phyloP scores from a whole-genome alignment of 2,888 invertebrate species.

The Drosophila antonietae region DNA sequence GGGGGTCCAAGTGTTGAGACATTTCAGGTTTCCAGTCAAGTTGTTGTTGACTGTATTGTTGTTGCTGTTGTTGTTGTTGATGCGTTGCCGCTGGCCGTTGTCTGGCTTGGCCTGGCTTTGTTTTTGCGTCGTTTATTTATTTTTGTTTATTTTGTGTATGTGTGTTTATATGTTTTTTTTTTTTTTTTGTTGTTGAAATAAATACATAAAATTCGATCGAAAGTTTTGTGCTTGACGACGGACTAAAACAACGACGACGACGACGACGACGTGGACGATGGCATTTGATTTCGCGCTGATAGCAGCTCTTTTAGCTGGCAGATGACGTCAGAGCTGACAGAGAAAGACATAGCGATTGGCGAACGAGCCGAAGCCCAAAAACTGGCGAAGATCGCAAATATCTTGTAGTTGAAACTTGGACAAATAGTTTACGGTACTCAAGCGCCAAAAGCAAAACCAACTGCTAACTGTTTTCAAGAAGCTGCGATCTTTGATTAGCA shows the following conservation, averaged over 20 bases:
- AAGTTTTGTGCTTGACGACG: slow-evolving; percentile 77
- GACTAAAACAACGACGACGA: slow-evolving; percentile 35
- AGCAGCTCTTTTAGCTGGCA: slow-evolving; percentile 32
- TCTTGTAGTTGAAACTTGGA: slow-evolving; percentile 74
- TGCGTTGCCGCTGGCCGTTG: slow-evolving; percentile 80
- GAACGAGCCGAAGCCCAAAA: slow-evolving; percentile 3
- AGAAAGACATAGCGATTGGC: not conserved
- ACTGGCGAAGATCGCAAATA: slow-evolving; percentile 24
- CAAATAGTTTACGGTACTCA: slow-evolving; percentile 79
- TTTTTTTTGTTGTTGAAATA: slow-evolving; percentile 61
- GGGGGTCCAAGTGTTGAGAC: slow-evolving; percentile 81
- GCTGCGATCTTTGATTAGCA: slow-evolving; percentile 75
- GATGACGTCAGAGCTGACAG: slow-evolving; percentile 61
- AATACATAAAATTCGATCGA: slow-evolving; percentile 81
- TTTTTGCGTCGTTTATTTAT: slow-evolving; percentile 68
- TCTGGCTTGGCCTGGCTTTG: slow-evolving; percentile 67
- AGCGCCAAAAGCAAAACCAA: slow-evolving; percentile 25
- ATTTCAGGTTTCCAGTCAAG: slow-evolving; percentile 74
- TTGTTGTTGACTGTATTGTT: slow-evolving; percentile 48
- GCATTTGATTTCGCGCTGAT: slow-evolving; percentile 81
- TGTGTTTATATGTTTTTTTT: slow-evolving; percentile 12
- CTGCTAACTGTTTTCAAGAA: slow-evolving; percentile 72
- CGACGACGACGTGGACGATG: slow-evolving; percentile 56
- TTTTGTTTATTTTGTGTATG: slow-evolving; percentile 27
- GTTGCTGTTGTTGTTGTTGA: slow-evolving; percentile 64